Evolutionary conservation across 2,888 invertebrate species (phyloP).

Genomic region (Oligia fasciuncula): DNA sequence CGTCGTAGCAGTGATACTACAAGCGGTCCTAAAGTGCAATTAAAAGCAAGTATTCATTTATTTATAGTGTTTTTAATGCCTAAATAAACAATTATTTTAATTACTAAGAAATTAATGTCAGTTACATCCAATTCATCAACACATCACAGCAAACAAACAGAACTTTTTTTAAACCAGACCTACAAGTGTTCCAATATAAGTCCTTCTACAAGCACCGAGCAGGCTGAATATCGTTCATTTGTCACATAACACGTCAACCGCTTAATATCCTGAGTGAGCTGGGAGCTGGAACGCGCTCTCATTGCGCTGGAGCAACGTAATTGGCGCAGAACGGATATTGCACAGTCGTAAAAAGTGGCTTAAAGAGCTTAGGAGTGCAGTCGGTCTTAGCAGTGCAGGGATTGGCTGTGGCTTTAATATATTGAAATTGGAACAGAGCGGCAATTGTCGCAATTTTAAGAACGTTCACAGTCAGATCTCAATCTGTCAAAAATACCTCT

Average conservation of each 20-base stretch:
- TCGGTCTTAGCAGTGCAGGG: conserved; percentile 20
- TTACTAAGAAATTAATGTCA: not conserved
- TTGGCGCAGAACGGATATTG: conserved; percentile 69
- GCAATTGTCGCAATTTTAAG: too few relatives aligned
- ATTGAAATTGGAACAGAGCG: conserved; percentile 2
- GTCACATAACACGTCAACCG: conserved; percentile 51
- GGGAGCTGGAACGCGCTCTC: conserved; percentile 39
- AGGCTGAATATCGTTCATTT: conserved; percentile 40
- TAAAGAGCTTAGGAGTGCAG: conserved; percentile 39
- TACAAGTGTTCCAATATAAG: conserved; percentile 5
- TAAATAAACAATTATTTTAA: not conserved
- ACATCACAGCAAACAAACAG: not conserved
- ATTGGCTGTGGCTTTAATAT: conserved; percentile 5
- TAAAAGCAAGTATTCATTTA: not conserved
- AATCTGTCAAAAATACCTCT: too few relatives aligned
- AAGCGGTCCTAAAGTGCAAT: too few relatives aligned
- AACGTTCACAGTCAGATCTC: too few relatives aligned
- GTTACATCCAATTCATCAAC: not conserved
- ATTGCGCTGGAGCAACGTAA: conserved; percentile 58
- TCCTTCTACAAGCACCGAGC: conserved; percentile 18
- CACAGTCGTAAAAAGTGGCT: conserved; percentile 53
- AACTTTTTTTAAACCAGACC: not conserved
- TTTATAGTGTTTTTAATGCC: not conserved
- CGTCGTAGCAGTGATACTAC: not conserved
- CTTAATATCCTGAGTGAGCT: conserved; percentile 65